Conservation (phyloP, 1,140 invertebrate genomes). For the Riptortus pedestris region DNA sequence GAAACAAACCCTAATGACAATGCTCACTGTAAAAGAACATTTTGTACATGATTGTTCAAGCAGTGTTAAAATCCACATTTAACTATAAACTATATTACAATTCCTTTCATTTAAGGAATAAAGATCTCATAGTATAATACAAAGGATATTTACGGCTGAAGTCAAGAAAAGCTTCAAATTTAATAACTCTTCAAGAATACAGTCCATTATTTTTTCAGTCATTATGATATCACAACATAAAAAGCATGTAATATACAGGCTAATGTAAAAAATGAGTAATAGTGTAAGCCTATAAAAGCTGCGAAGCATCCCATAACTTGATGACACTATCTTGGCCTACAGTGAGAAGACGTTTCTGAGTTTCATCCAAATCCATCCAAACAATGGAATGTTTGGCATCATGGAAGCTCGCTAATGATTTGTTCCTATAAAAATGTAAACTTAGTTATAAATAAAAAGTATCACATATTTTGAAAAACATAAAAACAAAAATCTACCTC, state of each 20-base stretch:
- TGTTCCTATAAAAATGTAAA: slow-evolving; percentile 49
- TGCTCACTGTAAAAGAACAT: too few species aligned
- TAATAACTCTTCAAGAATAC: too few species aligned
- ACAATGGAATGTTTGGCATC: slow-evolving; percentile 87
- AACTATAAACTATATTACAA: too few species aligned
- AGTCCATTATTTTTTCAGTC: neutral
- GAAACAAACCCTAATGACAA: too few species aligned
- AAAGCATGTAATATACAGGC: neutral
- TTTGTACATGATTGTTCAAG: neutral
- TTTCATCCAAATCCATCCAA: slow-evolving; percentile 80
- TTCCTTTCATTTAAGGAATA: too few species aligned
- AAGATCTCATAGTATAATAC: too few species aligned
- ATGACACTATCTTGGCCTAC: slow-evolving; percentile 89
- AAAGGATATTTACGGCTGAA: too few species aligned
- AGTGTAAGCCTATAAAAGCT: slow-evolving; percentile 39
- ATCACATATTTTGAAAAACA: slow-evolving; percentile 13
- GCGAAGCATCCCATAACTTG: slow-evolving; percentile 73
- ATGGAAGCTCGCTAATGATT: slow-evolving; percentile 75
- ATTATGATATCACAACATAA: neutral
- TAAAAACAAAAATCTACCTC: slow-evolving; percentile 1
- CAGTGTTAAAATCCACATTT: neutral
- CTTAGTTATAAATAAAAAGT: neutral
- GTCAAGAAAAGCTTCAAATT: too few species aligned
- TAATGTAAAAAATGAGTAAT: neutral
- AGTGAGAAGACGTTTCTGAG: slow-evolving; percentile 72